Evolutionary conservation across 2,113 vertebrate species (phyloP), one percentile per base, ranked within the genome.

Genomic region (Picathartes gymnocephalus): DNA sequence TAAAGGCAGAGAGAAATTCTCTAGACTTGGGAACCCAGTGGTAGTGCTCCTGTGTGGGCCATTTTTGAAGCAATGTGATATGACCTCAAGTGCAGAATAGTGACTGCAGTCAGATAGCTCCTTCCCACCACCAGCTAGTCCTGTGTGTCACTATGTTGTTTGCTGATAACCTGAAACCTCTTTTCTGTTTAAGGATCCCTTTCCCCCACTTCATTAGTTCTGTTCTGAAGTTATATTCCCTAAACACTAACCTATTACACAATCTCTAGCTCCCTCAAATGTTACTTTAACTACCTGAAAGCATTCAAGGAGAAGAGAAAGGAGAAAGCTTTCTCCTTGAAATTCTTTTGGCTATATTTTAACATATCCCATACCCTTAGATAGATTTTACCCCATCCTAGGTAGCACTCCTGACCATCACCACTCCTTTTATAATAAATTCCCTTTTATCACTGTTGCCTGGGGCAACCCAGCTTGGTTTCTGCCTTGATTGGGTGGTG

Each of bases 341-440:
- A 45, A 45, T 25, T 56, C 4, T 48, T 79, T 48, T 18, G 42
- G 8, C 11, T 60, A 2, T 27, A 51, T 61, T 90, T 74, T 76
- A 51, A 28, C 1, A 0, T 54, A 31, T 18, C 12, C 31, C 1
- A 0, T 54, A 31, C 16, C 12, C 31, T 39, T 45, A 80, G 28
- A 24, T 37, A 60, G 13, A 42, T 62, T 80, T 66, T 47, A 30
- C 6, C 10, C 13, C n/a, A 42, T 25, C 24, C 42, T 56, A 48
- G 15, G 35, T 39, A 48, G 15, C 6, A 25, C 7, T 64, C 21
- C 28, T 47, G 40, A 39, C 18, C 33, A n/a, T 48, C 58, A 28
- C 50, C 14, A 17, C 14, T 66, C n/a, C 28, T 85, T 93, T 79
- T 40, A 25, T 58, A 42, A 7, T 56, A 81, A 79, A 37, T 83